A percentile compares a stretch with the other conserved stretches of the same genome.
These are phyloP conservation scores for Dione vanillae DNA, from an alignment of 2,888 invertebrate genomes.

Conservation along the genomic window DNA sequence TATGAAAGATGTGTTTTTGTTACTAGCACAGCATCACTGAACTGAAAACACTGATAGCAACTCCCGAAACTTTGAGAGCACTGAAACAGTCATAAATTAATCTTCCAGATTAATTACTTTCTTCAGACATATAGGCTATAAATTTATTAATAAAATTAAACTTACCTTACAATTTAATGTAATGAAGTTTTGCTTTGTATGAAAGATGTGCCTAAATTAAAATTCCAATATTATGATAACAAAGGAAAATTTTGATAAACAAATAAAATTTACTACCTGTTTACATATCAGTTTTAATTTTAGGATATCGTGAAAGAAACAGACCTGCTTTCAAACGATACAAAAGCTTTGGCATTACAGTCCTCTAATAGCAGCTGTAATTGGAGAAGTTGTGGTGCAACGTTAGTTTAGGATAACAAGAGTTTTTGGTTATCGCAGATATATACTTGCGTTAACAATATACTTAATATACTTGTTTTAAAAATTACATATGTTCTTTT, in stretches of 20 bases:
- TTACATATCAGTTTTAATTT: no score
- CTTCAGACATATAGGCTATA: slow-evolving; percentile 20
- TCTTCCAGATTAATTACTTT: slow-evolving; percentile 49
- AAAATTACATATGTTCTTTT: no score
- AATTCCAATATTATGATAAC: no score
- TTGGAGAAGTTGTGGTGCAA: slow-evolving; percentile 28
- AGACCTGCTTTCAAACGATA: no score
- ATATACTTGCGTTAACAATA: no score
- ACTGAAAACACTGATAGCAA: slow-evolving; percentile 33
- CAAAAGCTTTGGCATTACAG: slow-evolving; percentile 20
- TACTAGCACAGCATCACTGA: no score
- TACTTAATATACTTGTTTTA: no score
- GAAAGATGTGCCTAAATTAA: no score
- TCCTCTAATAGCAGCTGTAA: slow-evolving; percentile 33
- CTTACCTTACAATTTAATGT: slow-evolving; percentile 1
- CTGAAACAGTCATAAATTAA: slow-evolving; percentile 36
- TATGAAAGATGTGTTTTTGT: no score
- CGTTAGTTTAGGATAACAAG: slow-evolving; percentile 29
- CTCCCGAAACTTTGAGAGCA: slow-evolving; percentile 16
- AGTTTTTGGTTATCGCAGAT: background rate
- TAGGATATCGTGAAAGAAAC: no score
- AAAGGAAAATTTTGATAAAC: background rate
- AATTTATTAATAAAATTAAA: slow-evolving; percentile 21
- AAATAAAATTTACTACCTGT: no score
- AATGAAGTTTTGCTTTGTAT: background rate